Conservation (phyloP, 2,888 invertebrate genomes). For the Cephus sareptanus region DNA sequence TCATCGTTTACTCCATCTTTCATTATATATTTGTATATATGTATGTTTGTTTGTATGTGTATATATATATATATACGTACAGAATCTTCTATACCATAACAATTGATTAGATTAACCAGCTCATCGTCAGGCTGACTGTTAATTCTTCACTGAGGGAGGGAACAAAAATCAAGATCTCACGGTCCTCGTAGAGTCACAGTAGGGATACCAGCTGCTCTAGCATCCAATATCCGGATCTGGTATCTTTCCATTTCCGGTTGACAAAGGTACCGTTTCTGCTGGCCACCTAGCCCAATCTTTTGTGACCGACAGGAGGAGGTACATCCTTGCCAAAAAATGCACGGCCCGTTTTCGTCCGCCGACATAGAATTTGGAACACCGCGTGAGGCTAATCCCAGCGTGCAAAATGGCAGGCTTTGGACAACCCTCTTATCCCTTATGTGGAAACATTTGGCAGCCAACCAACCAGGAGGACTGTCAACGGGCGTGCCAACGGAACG, state of each 20-base stretch:
- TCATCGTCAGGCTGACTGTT: not conserved
- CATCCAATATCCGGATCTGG: not conserved
- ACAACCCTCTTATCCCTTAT: slow-evolving; percentile 16
- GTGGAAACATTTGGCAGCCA: slow-evolving; percentile 15
- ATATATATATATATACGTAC: too few species aligned
- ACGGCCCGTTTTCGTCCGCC: not conserved
- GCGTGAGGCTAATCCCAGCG: slow-evolving; percentile 1
- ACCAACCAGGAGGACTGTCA: slow-evolving; percentile 32
- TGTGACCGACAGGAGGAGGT: not conserved
- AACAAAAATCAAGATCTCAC: not conserved
- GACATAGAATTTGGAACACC: not conserved
- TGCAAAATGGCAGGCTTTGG: slow-evolving; percentile 3
- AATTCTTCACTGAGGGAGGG: not conserved
- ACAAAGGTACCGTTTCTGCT: not conserved
- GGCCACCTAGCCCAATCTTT: not conserved
- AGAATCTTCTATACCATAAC: too few species aligned
- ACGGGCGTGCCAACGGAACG: slow-evolving; percentile 50
- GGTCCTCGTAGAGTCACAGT: not conserved
- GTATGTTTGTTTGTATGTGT: too few species aligned
- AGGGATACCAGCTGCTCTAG: not conserved
- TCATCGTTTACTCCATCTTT: not conserved
- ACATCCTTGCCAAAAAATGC: not conserved
- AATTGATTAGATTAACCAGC: not conserved
- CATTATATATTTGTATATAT: not conserved
- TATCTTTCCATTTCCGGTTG: not conserved